Percentiles rank a stretch among this genome's conserved stretches.
Evolutionary conservation across 2,797 vertebrate species (phyloP).

Genomic region (Siniperca scherzeri): DNA sequence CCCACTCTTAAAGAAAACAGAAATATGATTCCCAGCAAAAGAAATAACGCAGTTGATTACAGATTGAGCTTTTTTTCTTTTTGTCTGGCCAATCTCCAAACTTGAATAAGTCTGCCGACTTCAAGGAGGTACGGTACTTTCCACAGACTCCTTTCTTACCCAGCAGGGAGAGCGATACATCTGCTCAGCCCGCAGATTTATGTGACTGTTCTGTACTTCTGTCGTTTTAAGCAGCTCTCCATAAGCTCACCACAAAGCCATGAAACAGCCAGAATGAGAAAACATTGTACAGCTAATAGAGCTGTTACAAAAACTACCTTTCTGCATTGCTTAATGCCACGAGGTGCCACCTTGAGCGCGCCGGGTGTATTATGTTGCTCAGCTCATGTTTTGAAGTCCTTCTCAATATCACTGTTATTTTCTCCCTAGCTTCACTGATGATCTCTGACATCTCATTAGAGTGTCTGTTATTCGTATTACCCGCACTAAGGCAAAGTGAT

Average conservation of each 20-base stretch:
- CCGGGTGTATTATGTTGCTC: conserved; percentile 38
- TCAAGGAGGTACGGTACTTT: conserved; percentile 69
- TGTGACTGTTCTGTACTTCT: conserved; percentile 58
- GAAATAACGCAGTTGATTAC: conserved; percentile 26
- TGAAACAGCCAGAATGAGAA: conserved; percentile 68
- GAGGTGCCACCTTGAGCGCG: conserved; percentile 57
- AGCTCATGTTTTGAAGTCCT: conserved; percentile 46
- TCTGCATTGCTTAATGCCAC: conserved; percentile 69
- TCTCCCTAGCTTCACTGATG: conserved; percentile 46
- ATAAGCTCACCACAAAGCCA: conserved; percentile 63
- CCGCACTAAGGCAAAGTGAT: conserved; percentile 50
- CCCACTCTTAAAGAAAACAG: conserved; percentile 44
- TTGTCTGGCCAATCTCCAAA: conserved; percentile 68
- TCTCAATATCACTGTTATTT: conserved; percentile 33
- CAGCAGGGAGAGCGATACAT: conserved; percentile 63
- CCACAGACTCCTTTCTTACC: conserved; percentile 55
- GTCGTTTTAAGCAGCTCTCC: conserved; percentile 68
- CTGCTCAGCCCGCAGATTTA: conserved; percentile 61
- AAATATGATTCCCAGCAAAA: conserved; percentile 52
- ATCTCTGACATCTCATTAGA: conserved; percentile 71
- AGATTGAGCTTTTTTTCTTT: conserved; percentile 50
- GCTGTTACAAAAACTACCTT: conserved; percentile 72
- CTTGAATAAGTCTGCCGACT: conserved; percentile 79
- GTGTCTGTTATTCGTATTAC: conserved; percentile 56
- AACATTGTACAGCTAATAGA: conserved; percentile 76